Base-by-base conservation (phyloP, 2,888 invertebrate genomes). In the Bellardia bayeri region DNA sequence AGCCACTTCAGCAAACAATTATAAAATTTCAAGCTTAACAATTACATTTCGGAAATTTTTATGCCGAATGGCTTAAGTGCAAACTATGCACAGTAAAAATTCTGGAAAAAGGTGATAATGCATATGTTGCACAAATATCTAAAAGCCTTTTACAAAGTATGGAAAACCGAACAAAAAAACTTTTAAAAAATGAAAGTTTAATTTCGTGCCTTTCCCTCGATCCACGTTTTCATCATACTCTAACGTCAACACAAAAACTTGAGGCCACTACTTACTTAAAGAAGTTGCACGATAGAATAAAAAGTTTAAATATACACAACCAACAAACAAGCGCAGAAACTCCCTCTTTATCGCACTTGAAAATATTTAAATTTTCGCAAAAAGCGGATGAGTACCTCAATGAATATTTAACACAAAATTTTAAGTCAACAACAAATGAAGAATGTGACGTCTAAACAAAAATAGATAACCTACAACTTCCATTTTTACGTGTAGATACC, bases 11-110 rank as follows among this genome's bases (percentile, higher is more conserved):
- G 33, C 13, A 56, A n/a, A 61, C 68, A 23, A 74, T 80, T 51
- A n/a, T 74, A 11, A 75, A 74, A 75, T 85, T 81, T 69, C 81
- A 76, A 51, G 49, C 16, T 63, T 42, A 81, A 37, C 63, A 75
- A 66, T 49, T 76, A 30, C 81, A 81, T 64, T 54, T 63, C 13
- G 56, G 72, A 14, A 56, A 85, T 66, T 85, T 79, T 66, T 74
- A 85, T 42, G 82, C 78, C 16, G 66, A 81, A 56, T 81, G 78
- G 78, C 56, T 84, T 11, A 84, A 84, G 7, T 74, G 66, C 85
- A 75, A 87, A 88, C 71, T 89, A 66, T 81, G 78, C 49, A 68
- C 80, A n/a, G 30, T 68, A 40, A 33, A 76, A 69, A 40, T 71
- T 33, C 37, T 66, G 45, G 75, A 86, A 37, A 54, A 40, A 4